Evolutionary conservation across 2,797 vertebrate species (phyloP).

Genomic region (Betta splendens): DNA sequence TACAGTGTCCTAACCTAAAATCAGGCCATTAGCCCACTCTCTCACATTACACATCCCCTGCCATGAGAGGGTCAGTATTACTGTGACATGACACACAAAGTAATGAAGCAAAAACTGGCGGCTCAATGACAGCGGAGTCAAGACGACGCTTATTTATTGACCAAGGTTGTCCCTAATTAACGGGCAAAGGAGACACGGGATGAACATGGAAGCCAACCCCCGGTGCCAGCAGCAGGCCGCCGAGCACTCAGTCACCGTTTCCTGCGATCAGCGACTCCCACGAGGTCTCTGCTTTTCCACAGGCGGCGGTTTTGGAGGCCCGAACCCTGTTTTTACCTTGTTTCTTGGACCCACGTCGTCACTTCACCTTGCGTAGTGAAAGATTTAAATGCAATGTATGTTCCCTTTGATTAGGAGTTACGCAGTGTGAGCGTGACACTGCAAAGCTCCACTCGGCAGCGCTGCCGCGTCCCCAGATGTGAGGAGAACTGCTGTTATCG

Average conservation of each 20-base stretch:
- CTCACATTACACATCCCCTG: conserved; percentile 38
- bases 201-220: conserved; percentile 37
- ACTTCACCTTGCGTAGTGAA: conserved; percentile 5
- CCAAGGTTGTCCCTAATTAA: conserved; percentile 46
- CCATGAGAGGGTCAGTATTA: conserved; percentile 26
- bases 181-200: conserved; percentile 27
- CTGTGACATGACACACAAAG: conserved; percentile 21
- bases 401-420: conserved; percentile 24
- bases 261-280: conserved; percentile 61
- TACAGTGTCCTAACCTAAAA: conserved; percentile 38
- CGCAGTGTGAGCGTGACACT: conserved; percentile 11
- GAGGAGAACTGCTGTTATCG: not conserved
- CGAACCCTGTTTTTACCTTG: not conserved
- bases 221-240: conserved; percentile 49
- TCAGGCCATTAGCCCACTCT: conserved; percentile 40
- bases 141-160: conserved; percentile 43
- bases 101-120: conserved; percentile 22
- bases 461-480: not conserved
- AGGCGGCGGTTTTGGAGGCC: conserved; percentile 1
- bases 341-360: not conserved
- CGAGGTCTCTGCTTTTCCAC: conserved; percentile 28
- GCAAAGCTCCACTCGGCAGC: conserved; percentile 2
- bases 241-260: conserved; percentile 60
- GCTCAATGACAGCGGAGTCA: conserved; percentile 32
- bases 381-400: conserved; percentile 16